Evolutionary conservation across 1,140 invertebrate genomes (phyloP).

Genomic region (Eurosta solidaginis): DNA sequence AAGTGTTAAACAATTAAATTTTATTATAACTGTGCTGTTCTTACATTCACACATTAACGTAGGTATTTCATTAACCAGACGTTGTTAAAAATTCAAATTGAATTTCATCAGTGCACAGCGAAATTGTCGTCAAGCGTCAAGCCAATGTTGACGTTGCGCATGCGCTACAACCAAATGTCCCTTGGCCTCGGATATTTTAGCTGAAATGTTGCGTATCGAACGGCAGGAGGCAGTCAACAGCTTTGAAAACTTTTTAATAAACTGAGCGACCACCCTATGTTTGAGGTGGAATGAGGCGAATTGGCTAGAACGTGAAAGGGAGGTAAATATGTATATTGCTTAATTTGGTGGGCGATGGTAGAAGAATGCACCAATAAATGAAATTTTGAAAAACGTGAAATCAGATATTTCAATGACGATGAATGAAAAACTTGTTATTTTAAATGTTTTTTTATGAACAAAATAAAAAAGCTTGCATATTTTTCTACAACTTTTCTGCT

Average conservation of each 20-base stretch:
- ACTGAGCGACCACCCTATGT: background rate
- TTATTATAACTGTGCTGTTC: background rate
- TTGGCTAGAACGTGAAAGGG: background rate
- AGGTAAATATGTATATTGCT: background rate
- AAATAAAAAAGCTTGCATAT: no score
- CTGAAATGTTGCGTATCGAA: background rate
- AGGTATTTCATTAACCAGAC: background rate
- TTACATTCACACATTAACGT: background rate
- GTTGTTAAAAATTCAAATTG: slow-evolving; percentile 8
- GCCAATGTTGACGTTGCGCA: background rate
- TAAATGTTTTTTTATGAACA: no score
- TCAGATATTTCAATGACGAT: no score
- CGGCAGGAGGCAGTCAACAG: slow-evolving; percentile 4
- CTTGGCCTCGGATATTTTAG: background rate
- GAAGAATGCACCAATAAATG: background rate
- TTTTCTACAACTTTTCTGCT: no score
- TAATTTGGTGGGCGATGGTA: background rate
- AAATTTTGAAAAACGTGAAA: no score
- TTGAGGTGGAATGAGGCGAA: background rate
- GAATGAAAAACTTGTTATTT: no score
- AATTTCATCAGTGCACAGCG: background rate
- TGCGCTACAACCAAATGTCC: background rate
- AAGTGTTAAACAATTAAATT: slow-evolving; percentile 1
- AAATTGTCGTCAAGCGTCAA: slow-evolving; percentile 26
- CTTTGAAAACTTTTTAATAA: background rate